A percentile compares a stretch with the other conserved stretches of the same genome.
phyloP scores from a whole-genome alignment of 1,140 invertebrate genomes.

The Heliothis virescens region DNA sequence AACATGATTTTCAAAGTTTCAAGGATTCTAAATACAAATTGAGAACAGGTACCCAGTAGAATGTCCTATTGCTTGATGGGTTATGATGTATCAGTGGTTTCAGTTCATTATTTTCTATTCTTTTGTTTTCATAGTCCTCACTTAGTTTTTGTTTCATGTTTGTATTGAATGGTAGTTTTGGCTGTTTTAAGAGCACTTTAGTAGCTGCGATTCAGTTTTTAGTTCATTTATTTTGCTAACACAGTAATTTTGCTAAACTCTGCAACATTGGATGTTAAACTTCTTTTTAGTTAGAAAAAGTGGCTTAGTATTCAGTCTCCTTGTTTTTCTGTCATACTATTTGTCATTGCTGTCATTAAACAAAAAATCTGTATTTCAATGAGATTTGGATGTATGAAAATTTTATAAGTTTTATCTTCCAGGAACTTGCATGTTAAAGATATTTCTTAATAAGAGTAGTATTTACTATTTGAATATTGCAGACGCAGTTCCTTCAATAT shows the following conservation, averaged over 20 bases:
- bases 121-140: conserved; percentile 16
- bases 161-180: conserved; percentile 41
- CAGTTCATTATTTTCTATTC: conserved; percentile 25
- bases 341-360: conserved; percentile 41
- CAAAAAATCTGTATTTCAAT: neutral
- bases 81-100: conserved; percentile 37
- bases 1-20: conserved; percentile 77
- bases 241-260: conserved; percentile 4
- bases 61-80: conserved; percentile 49
- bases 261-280: neutral
- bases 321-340: conserved; percentile 30
- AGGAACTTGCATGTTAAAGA: conserved; percentile 40
- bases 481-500: conserved; percentile 79
- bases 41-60: conserved; percentile 72
- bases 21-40: conserved; percentile 77
- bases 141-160: conserved; percentile 3
- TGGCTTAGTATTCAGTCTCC: conserved; percentile 17
- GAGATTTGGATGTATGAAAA: neutral
- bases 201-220: conserved; percentile 5
- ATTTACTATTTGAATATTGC: conserved; percentile 38
- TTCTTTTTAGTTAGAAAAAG: conserved; percentile 6
- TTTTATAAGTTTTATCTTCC: conserved; percentile 6
- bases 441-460: conserved; percentile 1
- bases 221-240: conserved; percentile 10
- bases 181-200: conserved; percentile 11